Conservation (phyloP, 1,140 invertebrate genomes). For the Cotesia vestalis region DNA sequence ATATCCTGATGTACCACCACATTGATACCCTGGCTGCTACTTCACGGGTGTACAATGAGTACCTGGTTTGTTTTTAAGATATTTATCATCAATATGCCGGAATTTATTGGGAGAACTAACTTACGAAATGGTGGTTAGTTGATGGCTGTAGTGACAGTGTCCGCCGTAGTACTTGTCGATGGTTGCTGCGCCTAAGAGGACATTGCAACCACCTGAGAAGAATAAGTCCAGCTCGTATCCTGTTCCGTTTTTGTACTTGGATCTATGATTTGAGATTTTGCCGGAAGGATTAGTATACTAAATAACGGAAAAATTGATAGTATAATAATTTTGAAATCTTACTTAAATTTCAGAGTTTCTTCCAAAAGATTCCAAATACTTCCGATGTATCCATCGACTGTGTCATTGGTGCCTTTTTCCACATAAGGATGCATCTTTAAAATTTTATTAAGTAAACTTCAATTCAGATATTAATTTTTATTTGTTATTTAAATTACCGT, state of each 20-base stretch:
- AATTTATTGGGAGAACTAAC: background rate
- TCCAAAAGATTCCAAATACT: slow-evolving; percentile 46
- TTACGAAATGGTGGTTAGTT: background rate
- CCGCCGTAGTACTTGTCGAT: background rate
- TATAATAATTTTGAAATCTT: background rate
- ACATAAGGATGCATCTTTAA: slow-evolving; percentile 44
- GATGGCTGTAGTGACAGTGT: background rate
- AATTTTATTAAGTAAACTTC: background rate
- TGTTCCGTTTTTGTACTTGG: no score
- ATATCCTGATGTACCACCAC: slow-evolving; percentile 47
- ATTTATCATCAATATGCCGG: no score
- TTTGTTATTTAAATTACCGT: slow-evolving; percentile 22
- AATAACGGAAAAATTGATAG: background rate
- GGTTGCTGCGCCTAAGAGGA: background rate
- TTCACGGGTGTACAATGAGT: slow-evolving; percentile 43
- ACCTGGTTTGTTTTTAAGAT: slow-evolving; percentile 28
- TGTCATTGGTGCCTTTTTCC: slow-evolving; percentile 28
- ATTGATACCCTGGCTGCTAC: slow-evolving; percentile 41
- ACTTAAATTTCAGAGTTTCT: slow-evolving; percentile 46
- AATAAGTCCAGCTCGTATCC: background rate
- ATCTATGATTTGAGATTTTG: background rate
- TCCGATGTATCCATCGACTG: slow-evolving; percentile 46
- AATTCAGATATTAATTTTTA: slow-evolving; percentile 10
- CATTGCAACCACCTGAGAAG: background rate
- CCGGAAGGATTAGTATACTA: background rate